Base-by-base conservation (phyloP, 2,113 vertebrate species). In the Muscicapa adusta region DNA sequence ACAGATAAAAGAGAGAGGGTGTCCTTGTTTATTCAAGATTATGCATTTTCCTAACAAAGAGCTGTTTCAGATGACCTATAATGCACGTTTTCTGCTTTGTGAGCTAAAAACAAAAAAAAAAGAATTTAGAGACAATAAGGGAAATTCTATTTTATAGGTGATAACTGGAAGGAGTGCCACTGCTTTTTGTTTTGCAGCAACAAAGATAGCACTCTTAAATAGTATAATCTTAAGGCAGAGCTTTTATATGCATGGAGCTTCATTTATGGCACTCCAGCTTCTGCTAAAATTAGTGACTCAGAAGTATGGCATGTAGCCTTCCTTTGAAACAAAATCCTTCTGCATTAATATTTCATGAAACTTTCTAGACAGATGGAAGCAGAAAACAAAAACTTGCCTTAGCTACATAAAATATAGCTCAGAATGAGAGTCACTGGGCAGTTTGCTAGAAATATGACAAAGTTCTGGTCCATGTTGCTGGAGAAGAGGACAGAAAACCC, bases 1-100 rank as follows among this genome's bases (percentile, higher is more conserved):
- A 78, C 42, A 85, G 53, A 77, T 83, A 76, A 81, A 73, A 73
- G 20, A 75, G 48, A 67, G 11, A 70, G 31, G 7, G 5, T 66
- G 29, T 61, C 56, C 71, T 65, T 93, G 48, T 81, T 94, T 89
- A 53, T 85, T 82, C 25, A 78, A 74, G 66, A 88, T 75, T 75
- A 91, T 40, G 17, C 28, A 57, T 78, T 95, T 95, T 78, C 51
- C 88, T 89, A 78, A 91, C 65, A 93, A 85, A 76, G 48, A 85
- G 17, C 53, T 85, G 36, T 34, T 91, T 92, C 75, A 68, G 23
- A 42, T 88, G 50, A 63, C 56, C 36, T 91, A 25, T 84, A 87
- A 87, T 75, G 54, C 18, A 60, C 33, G 4, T 63, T 87, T 89
- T 56, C 48, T 87, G 34, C 38, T 93, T 83, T 77, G 28, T 42